Evolutionary conservation across 2,888 invertebrate genomes (phyloP).

Genomic region (Mayetiola destructor): DNA sequence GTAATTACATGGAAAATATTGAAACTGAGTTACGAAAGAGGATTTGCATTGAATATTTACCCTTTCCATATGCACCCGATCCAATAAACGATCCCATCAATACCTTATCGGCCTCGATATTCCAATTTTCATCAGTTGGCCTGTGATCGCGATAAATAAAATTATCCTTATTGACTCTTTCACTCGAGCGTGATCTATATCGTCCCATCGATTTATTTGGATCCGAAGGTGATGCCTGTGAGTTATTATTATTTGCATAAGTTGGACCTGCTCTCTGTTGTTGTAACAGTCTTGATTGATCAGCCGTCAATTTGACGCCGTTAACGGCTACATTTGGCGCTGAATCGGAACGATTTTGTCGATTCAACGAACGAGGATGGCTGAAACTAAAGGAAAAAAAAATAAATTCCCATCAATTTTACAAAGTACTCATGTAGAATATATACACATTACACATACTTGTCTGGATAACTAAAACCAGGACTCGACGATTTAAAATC

Average conservation of each 20-base stretch:
- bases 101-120: conserved; percentile 89
- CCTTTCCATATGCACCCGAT: conserved; percentile 95
- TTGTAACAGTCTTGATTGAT: conserved; percentile 22
- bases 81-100: conserved; percentile 84
- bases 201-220: conserved; percentile 58
- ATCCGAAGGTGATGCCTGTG: conserved; percentile 83
- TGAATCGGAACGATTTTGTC: conserved; percentile 88
- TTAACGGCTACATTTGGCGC: conserved; percentile 96
- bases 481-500: conserved; percentile 50
- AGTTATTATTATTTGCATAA: no score
- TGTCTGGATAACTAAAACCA: conserved; percentile 43
- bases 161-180: conserved; percentile 78
- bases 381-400: conserved; percentile 24
- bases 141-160: conserved; percentile 59
- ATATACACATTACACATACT: conserved; percentile 36
- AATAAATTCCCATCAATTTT: no score
- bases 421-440: no score
- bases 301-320: conserved; percentile 44
- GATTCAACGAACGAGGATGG: conserved; percentile 64
- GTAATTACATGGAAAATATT: no score
- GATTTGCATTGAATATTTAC: no score
- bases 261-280: conserved; percentile 47
- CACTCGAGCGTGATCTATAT: conserved; percentile 81
- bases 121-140: conserved; percentile 86
- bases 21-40: no score